A percentile compares a stretch with the other conserved stretches of the same genome.
phyloP scores from a whole-genome alignment of 1,140 invertebrate species.

The Drosophila albomicans region DNA sequence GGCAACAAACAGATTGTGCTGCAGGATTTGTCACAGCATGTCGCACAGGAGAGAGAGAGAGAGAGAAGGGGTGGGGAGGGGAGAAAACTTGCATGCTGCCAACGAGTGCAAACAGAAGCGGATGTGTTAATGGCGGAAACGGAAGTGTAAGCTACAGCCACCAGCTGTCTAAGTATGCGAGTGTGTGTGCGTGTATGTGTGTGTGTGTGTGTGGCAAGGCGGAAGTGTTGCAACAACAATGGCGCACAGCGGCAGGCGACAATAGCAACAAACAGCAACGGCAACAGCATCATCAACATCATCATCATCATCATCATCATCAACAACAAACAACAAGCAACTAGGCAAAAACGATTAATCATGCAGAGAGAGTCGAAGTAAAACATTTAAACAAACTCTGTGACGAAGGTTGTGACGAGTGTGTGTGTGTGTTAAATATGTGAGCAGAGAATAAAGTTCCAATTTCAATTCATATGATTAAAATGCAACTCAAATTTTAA shows the following conservation, averaged over 20 bases:
- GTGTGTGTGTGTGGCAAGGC: slow-evolving; percentile 36
- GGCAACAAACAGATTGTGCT: slow-evolving; percentile 46
- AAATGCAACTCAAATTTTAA: too few species aligned
- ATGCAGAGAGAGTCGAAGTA: slow-evolving; percentile 43
- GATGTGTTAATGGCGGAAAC: slow-evolving; percentile 82
- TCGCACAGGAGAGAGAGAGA: neutral
- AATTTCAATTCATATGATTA: too few species aligned
- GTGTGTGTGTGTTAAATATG: slow-evolving; percentile 4
- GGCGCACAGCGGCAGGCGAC: slow-evolving; percentile 31
- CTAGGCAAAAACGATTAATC: slow-evolving; percentile 43
- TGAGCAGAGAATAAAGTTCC: neutral
- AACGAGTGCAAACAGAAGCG: slow-evolving; percentile 64
- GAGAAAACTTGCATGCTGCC: slow-evolving; percentile 54
- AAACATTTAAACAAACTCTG: slow-evolving; percentile 37
- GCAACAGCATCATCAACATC: slow-evolving; percentile 11
- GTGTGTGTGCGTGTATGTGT: slow-evolving; percentile 11
- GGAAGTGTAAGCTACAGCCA: slow-evolving; percentile 59
- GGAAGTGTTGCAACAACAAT: slow-evolving; percentile 50
- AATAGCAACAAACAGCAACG: slow-evolving; percentile 27
- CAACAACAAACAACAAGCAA: slow-evolving; percentile 15
- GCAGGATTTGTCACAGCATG: slow-evolving; percentile 49
- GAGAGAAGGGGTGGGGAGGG: neutral
- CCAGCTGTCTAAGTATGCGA: slow-evolving; percentile 11
- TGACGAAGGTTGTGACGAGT: neutral
- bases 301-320: too few species aligned